Conservation (phyloP, 2,113 vertebrate species). For the Morphnarchus princeps region DNA sequence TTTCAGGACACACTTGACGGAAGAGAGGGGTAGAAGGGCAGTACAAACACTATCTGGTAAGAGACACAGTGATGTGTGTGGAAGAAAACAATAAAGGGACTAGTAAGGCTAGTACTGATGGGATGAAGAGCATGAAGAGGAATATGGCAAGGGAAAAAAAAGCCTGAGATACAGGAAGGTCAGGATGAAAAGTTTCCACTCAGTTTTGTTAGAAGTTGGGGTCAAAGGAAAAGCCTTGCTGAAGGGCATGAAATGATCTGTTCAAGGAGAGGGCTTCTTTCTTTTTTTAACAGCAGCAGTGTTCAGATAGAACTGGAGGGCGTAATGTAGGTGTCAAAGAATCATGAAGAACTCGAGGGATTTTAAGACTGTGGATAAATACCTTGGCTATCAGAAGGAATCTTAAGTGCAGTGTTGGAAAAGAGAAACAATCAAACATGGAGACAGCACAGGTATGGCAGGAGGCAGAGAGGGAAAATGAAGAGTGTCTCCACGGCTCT, state of each 20-base stretch:
- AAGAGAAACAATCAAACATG: background rate
- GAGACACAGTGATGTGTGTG: background rate
- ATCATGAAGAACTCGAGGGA: background rate
- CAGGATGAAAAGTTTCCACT: background rate
- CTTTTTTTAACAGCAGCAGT: background rate
- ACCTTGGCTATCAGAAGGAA: background rate
- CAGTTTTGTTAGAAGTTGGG: background rate
- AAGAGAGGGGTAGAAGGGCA: background rate
- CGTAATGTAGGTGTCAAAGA: background rate
- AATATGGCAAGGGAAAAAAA: background rate
- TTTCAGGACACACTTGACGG: background rate
- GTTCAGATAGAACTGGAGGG: background rate
- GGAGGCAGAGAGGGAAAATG: background rate
- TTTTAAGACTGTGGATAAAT: background rate
- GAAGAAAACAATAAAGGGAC: background rate
- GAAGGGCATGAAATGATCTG: background rate
- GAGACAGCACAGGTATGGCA: background rate
- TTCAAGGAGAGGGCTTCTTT: background rate
- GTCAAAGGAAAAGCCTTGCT: background rate
- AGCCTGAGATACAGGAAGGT: background rate
- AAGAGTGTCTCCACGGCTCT: background rate
- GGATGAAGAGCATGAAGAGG: background rate
- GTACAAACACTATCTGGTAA: background rate
- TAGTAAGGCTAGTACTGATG: background rate
- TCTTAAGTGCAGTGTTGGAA: background rate